These are phyloP conservation scores for Anser brachyrhynchus DNA, from an alignment of 2,113 vertebrate genomes.

Conservation along the genomic window DNA sequence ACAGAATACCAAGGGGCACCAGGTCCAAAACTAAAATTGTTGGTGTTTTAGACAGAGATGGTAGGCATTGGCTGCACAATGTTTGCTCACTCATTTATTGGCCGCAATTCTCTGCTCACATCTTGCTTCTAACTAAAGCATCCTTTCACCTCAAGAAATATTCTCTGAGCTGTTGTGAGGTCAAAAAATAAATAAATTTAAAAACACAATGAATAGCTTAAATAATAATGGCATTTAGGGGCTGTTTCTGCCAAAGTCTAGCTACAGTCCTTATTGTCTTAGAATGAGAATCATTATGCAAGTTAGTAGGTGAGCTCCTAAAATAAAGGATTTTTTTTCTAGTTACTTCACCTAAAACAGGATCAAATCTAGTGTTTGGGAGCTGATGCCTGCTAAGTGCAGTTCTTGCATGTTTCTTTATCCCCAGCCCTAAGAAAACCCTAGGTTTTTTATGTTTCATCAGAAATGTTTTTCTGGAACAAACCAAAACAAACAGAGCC, in stretches of 20 bases:
- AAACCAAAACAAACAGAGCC: constrained; percentile 61
- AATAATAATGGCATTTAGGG: background rate
- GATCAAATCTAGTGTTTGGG: background rate
- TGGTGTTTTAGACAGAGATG: background rate
- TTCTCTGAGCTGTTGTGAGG: background rate
- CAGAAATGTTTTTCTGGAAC: constrained; percentile 49
- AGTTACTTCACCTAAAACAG: background rate
- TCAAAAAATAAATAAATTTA: background rate
- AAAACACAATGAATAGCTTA: background rate
- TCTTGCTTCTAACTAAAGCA: background rate
- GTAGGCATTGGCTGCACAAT: background rate
- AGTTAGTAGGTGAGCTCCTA: background rate
- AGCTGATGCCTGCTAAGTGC: background rate
- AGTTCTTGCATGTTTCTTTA: background rate
- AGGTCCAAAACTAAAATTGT: background rate
- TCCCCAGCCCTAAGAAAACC: background rate
- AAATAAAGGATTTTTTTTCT: background rate
- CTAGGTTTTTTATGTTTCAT: background rate
- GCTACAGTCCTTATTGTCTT: background rate
- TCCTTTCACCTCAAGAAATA: background rate
- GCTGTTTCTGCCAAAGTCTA: background rate
- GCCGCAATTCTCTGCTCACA: background rate
- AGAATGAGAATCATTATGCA: background rate
- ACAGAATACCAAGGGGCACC: background rate
- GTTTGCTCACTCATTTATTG: background rate